phyloP scores from a whole-genome alignment of 53 echinoderm and acorn worm genomes.

The Glandiceps talaboti region DNA sequence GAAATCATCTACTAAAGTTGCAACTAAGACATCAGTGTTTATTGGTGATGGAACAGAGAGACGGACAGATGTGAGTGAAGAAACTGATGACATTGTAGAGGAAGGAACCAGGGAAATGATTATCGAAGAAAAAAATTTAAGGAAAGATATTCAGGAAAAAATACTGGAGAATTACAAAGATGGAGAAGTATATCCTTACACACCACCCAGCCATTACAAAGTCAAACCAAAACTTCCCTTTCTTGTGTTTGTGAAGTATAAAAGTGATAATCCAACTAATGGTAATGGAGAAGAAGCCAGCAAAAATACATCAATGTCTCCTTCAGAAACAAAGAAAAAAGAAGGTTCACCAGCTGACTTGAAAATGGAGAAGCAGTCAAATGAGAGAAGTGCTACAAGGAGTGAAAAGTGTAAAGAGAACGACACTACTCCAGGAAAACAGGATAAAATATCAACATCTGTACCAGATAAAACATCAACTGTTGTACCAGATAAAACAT shows the following conservation, averaged over 20 bases:
- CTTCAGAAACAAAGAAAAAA: too few species aligned
- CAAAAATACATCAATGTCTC: too few species aligned
- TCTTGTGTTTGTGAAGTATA: not conserved
- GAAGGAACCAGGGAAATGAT: not conserved
- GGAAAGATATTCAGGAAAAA: not conserved
- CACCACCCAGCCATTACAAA: not conserved
- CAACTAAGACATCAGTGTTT: slow-evolving; percentile 25
- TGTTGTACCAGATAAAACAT: too few species aligned
- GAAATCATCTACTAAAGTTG: slow-evolving; percentile 35
- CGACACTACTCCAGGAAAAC: too few species aligned
- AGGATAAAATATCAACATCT: too few species aligned
- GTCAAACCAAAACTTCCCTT: not conserved
- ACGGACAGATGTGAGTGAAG: not conserved
- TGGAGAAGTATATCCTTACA: not conserved
- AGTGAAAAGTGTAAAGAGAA: too few species aligned
- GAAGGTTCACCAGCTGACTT: too few species aligned
- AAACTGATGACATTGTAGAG: not conserved
- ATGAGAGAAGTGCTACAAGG: too few species aligned
- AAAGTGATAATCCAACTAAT: too few species aligned
- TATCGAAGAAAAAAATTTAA: not conserved
- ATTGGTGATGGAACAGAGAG: slow-evolving; percentile 13
- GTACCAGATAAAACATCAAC: too few species aligned
- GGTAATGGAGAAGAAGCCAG: too few species aligned
- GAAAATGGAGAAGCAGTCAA: too few species aligned
- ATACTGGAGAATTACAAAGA: not conserved